Base-by-base conservation (phyloP, 1,140 invertebrate species). In the Sminthurides bifidus region DNA sequence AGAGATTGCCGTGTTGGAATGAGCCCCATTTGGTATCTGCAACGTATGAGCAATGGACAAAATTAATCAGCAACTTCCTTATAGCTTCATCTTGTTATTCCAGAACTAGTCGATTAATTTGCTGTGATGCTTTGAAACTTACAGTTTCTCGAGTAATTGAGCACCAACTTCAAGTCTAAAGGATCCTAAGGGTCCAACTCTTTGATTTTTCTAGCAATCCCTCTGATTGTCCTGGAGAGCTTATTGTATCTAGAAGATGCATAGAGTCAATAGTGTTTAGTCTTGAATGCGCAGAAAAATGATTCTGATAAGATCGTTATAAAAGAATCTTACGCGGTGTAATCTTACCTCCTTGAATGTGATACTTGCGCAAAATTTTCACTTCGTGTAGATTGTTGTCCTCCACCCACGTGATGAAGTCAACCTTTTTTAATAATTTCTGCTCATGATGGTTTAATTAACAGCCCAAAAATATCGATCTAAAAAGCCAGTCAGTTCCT, bases 391-490 rank as follows among this genome's bases (percentile, higher is more conserved):
- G 70, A 75, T 93, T 96, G 68, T 97, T 95, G 65, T 97, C 93
- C 0, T 86, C 81, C 72, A 93, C 81, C 95, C 95, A 98, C 46
- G 87, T 87, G 67, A 98, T 89, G 68, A 98, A 98, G 74, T 98
- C 93, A 44, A 98, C 92, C 72, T 98, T 98, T 69, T 97, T 98
- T 0, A 98, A 73, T 19, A 99, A 73, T 70, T 98, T 98, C 68
- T 96, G 81, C 72, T 99, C 95, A 70, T 98, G 93, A 79, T 79
- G 93, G 75, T 95, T 96, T 37, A 99, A 74, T 81, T 97, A n/a
- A n/a, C n/a, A n/a, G n/a, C n/a, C n/a, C n/a, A n/a, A n/a, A n/a
- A n/a, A n/a, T n/a, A n/a, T n/a, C n/a, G n/a, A n/a, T n/a, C n/a
- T n/a, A n/a, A n/a, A n/a, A n/a, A n/a, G n/a, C n/a, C n/a, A n/a